Conservation (phyloP, 1,140 invertebrate species). For the Drosophila ercepeae region DNA sequence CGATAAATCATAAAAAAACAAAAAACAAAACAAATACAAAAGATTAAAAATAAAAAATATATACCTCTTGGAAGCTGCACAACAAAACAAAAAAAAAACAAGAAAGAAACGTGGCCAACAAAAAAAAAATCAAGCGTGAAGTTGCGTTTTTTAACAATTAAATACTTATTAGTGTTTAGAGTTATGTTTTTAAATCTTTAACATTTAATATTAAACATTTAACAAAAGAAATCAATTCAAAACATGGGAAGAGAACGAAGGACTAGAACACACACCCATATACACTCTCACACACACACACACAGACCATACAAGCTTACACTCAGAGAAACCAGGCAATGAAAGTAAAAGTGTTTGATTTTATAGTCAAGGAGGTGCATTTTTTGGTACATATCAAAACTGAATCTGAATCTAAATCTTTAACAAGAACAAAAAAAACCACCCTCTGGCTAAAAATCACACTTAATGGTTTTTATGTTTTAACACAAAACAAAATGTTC, state of each 20-base stretch:
- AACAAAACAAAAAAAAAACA: constrained; percentile 3
- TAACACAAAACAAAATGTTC: background rate
- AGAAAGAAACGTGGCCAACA: too few relatives aligned
- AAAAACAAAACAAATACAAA: constrained; percentile 1
- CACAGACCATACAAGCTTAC: constrained; percentile 7
- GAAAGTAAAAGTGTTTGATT: background rate
- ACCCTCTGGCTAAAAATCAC: background rate
- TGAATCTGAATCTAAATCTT: constrained; percentile 21
- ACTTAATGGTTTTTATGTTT: background rate
- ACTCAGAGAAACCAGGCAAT: background rate
- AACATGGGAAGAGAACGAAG: constrained; percentile 79
- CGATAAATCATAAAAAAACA: constrained; percentile 37
- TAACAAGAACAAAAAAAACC: background rate
- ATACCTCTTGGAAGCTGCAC: constrained; percentile 49
- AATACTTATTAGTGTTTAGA: constrained; percentile 61
- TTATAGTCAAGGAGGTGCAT: background rate
- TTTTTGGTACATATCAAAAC: constrained; percentile 18
- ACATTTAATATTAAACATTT: constrained; percentile 21
- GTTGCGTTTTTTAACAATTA: constrained; percentile 38
- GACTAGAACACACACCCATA: constrained; percentile 59
- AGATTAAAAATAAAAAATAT: background rate
- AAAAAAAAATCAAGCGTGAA: constrained; percentile 19
- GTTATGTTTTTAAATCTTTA: constrained; percentile 29
- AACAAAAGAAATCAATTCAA: constrained; percentile 18
- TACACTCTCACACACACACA: constrained; percentile 15